Percentiles rank a stretch among this genome's conserved stretches.
These are phyloP conservation scores for Neodontobutis hainanensis DNA, from an alignment of 2,113 vertebrate species.

Conservation along the genomic window DNA sequence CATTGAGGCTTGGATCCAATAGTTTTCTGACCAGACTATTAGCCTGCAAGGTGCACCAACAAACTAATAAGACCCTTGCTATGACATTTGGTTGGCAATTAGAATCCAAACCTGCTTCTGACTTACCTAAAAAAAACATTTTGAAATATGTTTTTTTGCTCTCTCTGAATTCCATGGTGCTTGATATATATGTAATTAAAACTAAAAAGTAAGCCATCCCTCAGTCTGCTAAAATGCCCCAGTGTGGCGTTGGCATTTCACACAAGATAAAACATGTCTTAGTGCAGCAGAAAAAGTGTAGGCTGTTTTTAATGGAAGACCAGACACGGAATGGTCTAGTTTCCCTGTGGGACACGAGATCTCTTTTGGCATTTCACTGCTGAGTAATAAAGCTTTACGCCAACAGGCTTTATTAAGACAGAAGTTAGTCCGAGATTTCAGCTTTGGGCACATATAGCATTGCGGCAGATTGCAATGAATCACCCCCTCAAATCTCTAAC, in stretches of 20 bases:
- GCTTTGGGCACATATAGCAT: conserved; percentile 61
- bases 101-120: no score
- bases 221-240: conserved; percentile 1
- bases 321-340: conserved; percentile 30
- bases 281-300: not conserved
- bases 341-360: conserved; percentile 43
- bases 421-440: conserved; percentile 59
- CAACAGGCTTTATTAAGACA: conserved; percentile 69
- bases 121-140: no score
- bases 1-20: no score
- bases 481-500: conserved; percentile 68
- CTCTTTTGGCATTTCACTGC: conserved; percentile 64
- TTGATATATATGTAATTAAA: conserved; percentile 4
- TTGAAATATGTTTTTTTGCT: not conserved
- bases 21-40: no score
- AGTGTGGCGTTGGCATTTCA: conserved; percentile 5
- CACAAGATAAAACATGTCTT: not conserved
- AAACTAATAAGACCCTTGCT: no score
- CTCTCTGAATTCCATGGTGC: not conserved
- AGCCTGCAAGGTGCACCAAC: no score
- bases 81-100: no score
- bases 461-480: conserved; percentile 75
- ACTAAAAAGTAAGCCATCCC: conserved; percentile 1
- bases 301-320: conserved; percentile 12
- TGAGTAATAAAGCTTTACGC: conserved; percentile 64